Evolutionary conservation across 1,140 invertebrate species (phyloP).

Genomic region (Bathynomus jamesi): DNA sequence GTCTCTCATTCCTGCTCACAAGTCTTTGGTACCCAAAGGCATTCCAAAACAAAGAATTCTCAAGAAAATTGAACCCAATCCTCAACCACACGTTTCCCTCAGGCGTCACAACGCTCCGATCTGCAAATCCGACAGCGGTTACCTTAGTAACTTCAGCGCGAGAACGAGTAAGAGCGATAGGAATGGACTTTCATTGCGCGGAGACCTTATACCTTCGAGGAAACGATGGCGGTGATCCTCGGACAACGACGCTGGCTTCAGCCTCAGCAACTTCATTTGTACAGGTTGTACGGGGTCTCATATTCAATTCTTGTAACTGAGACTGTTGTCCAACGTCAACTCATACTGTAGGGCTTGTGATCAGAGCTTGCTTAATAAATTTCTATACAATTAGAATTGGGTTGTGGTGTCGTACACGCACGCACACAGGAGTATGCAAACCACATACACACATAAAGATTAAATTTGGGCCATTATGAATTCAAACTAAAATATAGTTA

Average conservation of each 20-base stretch:
- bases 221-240: neutral
- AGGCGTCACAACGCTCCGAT: neutral
- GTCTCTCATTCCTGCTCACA: neutral
- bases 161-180: neutral
- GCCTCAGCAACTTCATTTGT: neutral
- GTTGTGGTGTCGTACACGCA: too few species aligned
- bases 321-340: neutral
- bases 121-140: neutral
- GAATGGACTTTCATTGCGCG: neutral
- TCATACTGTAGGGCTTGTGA: too few species aligned
- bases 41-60: neutral
- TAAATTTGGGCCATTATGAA: too few species aligned
- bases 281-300: neutral
- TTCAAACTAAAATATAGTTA: too few species aligned
- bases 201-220: neutral
- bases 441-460: too few species aligned
- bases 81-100: neutral
- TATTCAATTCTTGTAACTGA: neutral
- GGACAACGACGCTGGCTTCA: neutral
- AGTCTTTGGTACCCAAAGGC: neutral
- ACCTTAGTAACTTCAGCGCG: neutral
- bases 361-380: too few species aligned
- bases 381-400: too few species aligned
- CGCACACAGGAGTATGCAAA: too few species aligned
- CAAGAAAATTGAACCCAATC: neutral